Evolutionary conservation across 37 sponge, comb jelly and placozoan genomes (phyloP), one percentile per base, ranked within the genome.

Genomic region (Theonella swinhoei): DNA sequence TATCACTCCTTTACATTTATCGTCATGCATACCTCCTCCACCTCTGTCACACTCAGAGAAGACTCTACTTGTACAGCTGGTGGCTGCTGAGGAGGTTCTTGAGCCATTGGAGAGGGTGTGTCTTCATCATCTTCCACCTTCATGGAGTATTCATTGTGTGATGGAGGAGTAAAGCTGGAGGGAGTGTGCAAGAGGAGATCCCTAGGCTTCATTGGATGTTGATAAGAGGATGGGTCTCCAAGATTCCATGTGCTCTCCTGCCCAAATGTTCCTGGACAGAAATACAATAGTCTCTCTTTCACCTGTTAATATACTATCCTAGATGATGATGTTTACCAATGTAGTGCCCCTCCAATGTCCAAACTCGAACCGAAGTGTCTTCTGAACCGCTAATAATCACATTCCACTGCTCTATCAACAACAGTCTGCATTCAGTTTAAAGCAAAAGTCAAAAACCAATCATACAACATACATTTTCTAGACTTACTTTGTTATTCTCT

Each of bases 341-440:
- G 64, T 78, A 87, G 2, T 84, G 81, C 77, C 94, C 94, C 25
- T 90, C 76, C 9, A 60, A 28, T 19, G 83, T 87, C 94, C 94
- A 94, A 61, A 94, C 23, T 65, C 91, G 78, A 0, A 84, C 82
- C 11, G 87, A 81, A 31, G 84, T 63, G 76, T 94, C 94, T 34
- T 19, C 43, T 0, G 94, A 90, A 9, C 81, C 80, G 0, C 88
- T 83, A 32, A 88, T 20, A 3, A 87, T 24, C 7, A 81, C 43
- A 60, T 74, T 76, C 72, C 77, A 54, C 3, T 67, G 39, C 19
- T 89, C 88, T 24, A 93, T 62, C 7, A 86, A 64, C 63, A 67
- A 39, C 22, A 94, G 7, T 47, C 94, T 94, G 59, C 26, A 64
- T 4, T 58, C 32, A 68, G 26, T 1, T 29, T 35, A 66, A 36